Conservation (phyloP, 2,113 vertebrate genomes). For the Himantopus leucocephalus region DNA sequence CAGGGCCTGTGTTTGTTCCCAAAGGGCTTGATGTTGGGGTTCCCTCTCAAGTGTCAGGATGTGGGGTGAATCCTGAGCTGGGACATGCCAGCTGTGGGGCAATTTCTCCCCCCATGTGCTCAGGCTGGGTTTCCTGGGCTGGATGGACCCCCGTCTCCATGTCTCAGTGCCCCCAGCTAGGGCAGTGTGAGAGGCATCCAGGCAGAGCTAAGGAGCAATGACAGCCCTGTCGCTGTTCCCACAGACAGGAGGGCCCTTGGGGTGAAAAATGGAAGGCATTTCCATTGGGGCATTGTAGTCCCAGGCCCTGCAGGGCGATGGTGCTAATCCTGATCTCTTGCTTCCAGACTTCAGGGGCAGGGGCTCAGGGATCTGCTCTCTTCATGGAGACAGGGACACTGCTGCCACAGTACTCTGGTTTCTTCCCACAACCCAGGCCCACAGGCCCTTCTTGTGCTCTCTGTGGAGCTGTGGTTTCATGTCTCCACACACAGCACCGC, state of each 20-base stretch:
- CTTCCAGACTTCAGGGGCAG: neutral
- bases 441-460: neutral
- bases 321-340: neutral
- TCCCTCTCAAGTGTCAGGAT: neutral
- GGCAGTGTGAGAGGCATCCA: neutral
- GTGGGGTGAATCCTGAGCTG: neutral
- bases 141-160: neutral
- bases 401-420: neutral
- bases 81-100: neutral
- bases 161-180: neutral
- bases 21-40: neutral
- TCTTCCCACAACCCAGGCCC: neutral
- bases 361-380: fast-evolving
- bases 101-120: neutral
- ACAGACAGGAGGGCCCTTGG: neutral
- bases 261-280: neutral
- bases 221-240: neutral
- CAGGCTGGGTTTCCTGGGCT: neutral
- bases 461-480: neutral
- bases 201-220: neutral
- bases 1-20: neutral
- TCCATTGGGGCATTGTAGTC: neutral
- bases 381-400: fast-evolving
- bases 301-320: neutral
- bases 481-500: neutral